phyloP scores from a whole-genome alignment of 2,888 invertebrate species.

The Crossocerus cetratus region DNA sequence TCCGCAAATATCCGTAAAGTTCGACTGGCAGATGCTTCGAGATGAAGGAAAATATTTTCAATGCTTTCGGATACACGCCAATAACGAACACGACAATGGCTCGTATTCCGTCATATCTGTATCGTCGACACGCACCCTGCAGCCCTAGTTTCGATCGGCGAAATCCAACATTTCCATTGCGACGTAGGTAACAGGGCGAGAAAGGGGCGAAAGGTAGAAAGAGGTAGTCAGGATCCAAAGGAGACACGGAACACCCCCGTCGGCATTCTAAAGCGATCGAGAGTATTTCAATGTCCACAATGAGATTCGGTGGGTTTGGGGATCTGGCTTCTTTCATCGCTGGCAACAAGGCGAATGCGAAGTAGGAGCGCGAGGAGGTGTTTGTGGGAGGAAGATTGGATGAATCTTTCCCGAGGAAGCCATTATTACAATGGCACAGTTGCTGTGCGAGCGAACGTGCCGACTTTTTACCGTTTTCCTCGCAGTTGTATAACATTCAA shows the following conservation, averaged over 20 bases:
- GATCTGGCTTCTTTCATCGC: not conserved
- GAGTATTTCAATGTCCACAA: not conserved
- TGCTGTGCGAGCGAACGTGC: slow-evolving; percentile 47
- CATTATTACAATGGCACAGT: slow-evolving; percentile 38
- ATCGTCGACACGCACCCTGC: not conserved
- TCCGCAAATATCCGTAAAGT: too few relatives aligned
- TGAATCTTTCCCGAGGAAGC: slow-evolving; percentile 22
- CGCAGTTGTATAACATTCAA: slow-evolving; percentile 46
- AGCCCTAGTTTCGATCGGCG: not conserved
- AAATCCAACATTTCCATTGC: not conserved
- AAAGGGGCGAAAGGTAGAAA: not conserved
- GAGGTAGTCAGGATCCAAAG: not conserved
- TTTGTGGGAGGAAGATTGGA: not conserved
- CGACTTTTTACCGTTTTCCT: slow-evolving; percentile 50
- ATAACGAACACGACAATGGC: not conserved
- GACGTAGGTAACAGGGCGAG: not conserved
- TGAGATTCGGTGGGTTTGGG: not conserved
- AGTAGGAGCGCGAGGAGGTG: not conserved
- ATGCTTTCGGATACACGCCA: too few relatives aligned
- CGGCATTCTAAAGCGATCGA: slow-evolving; percentile 12
- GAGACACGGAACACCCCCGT: not conserved
- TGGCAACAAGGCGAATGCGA: slow-evolving; percentile 2
- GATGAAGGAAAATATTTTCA: too few relatives aligned
- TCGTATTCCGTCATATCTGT: not conserved
- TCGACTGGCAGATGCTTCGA: too few relatives aligned